phyloP scores from a whole-genome alignment of 2,113 vertebrate species.

The Corythornis cristatus region DNA sequence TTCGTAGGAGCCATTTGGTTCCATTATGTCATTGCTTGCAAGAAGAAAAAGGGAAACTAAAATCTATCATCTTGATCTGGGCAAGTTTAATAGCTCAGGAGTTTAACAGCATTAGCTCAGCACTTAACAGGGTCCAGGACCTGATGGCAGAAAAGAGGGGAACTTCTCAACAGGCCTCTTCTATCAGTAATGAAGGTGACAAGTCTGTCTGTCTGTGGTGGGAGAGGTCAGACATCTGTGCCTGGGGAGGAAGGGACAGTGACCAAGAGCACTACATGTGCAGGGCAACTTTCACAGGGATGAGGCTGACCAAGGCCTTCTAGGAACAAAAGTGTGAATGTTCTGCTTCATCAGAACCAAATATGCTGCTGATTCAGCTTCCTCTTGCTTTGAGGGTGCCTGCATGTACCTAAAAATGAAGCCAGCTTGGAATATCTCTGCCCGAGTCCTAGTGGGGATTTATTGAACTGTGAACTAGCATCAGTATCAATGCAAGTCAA shows the following conservation, averaged over 20 bases:
- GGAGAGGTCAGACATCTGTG: neutral
- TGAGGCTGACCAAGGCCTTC: neutral
- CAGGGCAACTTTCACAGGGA: neutral
- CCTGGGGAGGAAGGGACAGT: neutral
- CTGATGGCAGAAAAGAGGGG: neutral
- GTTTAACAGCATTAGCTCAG: constrained; percentile 6
- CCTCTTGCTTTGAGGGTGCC: neutral
- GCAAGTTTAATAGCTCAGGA: constrained; percentile 18
- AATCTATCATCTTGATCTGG: constrained; percentile 34
- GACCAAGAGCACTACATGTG: neutral
- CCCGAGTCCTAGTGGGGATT: neutral
- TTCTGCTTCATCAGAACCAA: neutral
- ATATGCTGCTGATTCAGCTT: neutral
- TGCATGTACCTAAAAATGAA: neutral
- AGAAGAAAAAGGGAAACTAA: constrained; percentile 35
- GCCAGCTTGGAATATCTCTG: neutral
- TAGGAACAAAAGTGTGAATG: neutral
- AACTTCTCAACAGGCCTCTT: neutral
- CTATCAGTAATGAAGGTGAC: neutral
- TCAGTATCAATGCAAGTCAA: neutral
- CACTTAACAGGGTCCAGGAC: neutral
- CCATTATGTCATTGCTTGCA: constrained; percentile 61
- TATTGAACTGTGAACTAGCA: neutral
- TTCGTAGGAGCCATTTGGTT: constrained; percentile 55
- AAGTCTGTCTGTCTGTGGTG: neutral